A percentile compares a stretch with the other conserved stretches of the same genome.
Conservation (phyloP, 92 coral and sea anemone genomes). For the Epizoanthus rinbou region DNA sequence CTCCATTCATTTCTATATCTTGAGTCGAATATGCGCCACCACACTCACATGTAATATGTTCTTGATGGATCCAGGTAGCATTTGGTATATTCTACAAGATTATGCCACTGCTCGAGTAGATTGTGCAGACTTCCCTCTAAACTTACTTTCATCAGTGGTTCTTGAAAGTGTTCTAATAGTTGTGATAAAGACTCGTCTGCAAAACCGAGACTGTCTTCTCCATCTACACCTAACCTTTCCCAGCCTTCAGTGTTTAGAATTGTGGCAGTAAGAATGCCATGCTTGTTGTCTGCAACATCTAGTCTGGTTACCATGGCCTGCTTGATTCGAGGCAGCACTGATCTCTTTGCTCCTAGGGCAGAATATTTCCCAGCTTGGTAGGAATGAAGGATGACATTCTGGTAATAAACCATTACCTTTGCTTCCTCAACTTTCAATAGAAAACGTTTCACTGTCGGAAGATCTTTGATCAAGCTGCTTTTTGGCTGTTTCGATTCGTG, state of each 20-base stretch:
- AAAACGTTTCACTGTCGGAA: conserved; percentile 39
- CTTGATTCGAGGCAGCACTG: conserved; percentile 32
- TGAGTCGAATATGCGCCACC: conserved; percentile 13
- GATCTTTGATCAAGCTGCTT: conserved; percentile 44
- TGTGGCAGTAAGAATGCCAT: conserved; percentile 21
- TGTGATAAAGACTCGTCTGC: conserved; percentile 38
- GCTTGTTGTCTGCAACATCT: conserved; percentile 18
- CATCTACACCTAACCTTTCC: conserved; percentile 23
- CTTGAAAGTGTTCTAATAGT: conserved; percentile 29
- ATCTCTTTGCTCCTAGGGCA: conserved; percentile 14
- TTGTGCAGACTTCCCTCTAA: conserved; percentile 11
- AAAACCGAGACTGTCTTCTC: conserved; percentile 31
- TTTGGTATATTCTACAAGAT: conserved; percentile 31
- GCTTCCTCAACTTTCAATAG: conserved; percentile 37
- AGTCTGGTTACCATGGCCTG: conserved; percentile 40
- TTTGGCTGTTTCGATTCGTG: conserved; percentile 31
- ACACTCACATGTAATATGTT: conserved; percentile 6
- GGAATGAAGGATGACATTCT: conserved; percentile 38
- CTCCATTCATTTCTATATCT: conserved; percentile 5
- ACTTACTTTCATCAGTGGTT: conserved; percentile 46
- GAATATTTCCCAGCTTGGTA: conserved; percentile 30
- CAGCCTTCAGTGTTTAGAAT: conserved; percentile 40
- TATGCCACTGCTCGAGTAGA: conserved; percentile 51
- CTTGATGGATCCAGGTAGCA: conserved; percentile 45
- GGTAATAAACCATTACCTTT: conserved; percentile 11